These are phyloP conservation scores for Cirrhinus mrigala DNA, from an alignment of 2,797 vertebrate genomes.

Conservation along the genomic window DNA sequence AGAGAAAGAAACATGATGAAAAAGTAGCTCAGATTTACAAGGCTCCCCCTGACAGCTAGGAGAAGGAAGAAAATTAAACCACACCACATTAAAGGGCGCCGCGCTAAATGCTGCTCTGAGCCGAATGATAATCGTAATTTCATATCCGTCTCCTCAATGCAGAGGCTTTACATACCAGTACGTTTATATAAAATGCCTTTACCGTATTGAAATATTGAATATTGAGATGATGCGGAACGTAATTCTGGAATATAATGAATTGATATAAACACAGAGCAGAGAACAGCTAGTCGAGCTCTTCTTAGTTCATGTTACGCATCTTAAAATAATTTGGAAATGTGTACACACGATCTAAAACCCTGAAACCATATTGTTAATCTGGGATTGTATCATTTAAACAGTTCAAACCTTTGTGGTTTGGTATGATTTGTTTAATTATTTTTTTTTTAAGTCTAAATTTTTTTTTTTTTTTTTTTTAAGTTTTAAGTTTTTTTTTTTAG, in stretches of 20 bases:
- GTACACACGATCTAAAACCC: not conserved
- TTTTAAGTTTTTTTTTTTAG: too few relatives aligned
- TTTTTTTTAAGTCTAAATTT: too few relatives aligned
- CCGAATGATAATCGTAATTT: conserved; percentile 79
- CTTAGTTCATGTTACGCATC: not conserved
- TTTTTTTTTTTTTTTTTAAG: too few relatives aligned
- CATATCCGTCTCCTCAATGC: conserved; percentile 57
- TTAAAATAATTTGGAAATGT: not conserved
- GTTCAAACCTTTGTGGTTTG: too few relatives aligned
- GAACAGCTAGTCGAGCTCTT: not conserved
- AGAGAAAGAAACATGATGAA: conserved; percentile 83
- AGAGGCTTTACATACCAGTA: not conserved
- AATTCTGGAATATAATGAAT: not conserved
- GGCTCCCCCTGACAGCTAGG: conserved; percentile 78
- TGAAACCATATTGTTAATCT: not conserved
- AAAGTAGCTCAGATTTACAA: conserved; percentile 88
- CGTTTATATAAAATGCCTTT: not conserved
- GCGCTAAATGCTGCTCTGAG: conserved; percentile 76
- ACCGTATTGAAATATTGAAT: not conserved
- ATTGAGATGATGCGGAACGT: not conserved
- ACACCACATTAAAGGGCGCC: conserved; percentile 79
- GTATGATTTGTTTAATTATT: too few relatives aligned
- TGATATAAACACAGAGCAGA: not conserved
- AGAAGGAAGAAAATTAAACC: conserved; percentile 86
- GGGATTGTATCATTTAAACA: too few relatives aligned